A percentile compares a stretch with the other conserved stretches of the same genome.
phyloP scores from a whole-genome alignment of 2,113 vertebrate species.

The Gadus chalcogrammus region DNA sequence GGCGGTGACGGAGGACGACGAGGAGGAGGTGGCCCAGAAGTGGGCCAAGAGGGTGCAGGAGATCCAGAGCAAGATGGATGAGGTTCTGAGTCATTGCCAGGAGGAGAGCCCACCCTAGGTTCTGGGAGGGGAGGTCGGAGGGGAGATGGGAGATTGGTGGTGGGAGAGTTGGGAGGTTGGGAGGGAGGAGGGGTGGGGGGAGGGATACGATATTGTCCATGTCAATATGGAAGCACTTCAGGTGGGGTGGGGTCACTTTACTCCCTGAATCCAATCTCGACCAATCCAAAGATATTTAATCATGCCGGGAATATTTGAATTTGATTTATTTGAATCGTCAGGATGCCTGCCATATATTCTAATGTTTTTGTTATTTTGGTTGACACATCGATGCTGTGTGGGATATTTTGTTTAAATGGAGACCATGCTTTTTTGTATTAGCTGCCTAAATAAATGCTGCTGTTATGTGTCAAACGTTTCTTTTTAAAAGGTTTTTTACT shows the following conservation, averaged over 20 bases:
- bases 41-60: conserved; percentile 67
- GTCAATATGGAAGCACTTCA: conserved; percentile 27
- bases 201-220: conserved; percentile 23
- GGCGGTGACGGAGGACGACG: conserved; percentile 71
- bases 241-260: conserved; percentile 9
- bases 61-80: conserved; percentile 75
- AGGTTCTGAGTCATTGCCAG: conserved; percentile 67
- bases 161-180: not conserved
- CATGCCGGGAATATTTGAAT: too few relatives aligned
- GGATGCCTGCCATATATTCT: conserved; percentile 9
- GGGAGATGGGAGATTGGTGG: not conserved
- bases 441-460: conserved; percentile 41
- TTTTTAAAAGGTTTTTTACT: conserved; percentile 43
- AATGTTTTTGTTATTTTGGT: conserved; percentile 9
- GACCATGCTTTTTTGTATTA: conserved; percentile 27
- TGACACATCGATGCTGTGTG: conserved; percentile 6
- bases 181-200: not conserved
- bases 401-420: conserved; percentile 22
- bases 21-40: conserved; percentile 69
- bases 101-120: conserved; percentile 35
- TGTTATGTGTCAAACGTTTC: not conserved
- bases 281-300: not conserved
- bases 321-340: conserved; percentile 17
- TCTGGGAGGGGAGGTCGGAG: not conserved
- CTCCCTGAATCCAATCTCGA: conserved; percentile 1